A percentile compares a stretch with the other conserved stretches of the same genome.
phyloP scores from a whole-genome alignment of 1,140 invertebrate genomes.

The Cyclina sinensis region DNA sequence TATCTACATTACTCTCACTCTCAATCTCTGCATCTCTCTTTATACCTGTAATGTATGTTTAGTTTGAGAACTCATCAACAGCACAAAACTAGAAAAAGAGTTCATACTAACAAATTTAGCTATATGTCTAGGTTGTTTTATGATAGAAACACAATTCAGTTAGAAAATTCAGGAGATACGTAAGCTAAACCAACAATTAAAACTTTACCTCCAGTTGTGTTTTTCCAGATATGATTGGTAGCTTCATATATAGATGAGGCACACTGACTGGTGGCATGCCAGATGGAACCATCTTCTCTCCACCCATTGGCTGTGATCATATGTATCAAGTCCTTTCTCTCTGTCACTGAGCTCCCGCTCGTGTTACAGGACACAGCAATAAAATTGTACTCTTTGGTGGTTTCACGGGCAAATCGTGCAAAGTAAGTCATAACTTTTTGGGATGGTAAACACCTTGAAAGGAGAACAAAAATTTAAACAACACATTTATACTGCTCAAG shows the following conservation, averaged over 20 bases:
- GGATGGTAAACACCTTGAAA: conserved; percentile 80
- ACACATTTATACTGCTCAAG: too few species aligned
- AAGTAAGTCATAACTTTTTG: conserved; percentile 80
- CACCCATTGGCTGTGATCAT: conserved; percentile 83
- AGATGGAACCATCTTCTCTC: conserved; percentile 80
- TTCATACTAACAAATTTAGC: too few species aligned
- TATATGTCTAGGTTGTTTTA: too few species aligned
- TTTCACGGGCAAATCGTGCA: conserved; percentile 80
- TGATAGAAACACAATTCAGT: too few species aligned
- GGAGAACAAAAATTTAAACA: too few species aligned
- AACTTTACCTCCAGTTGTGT: conserved; percentile 71
- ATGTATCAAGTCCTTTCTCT: conserved; percentile 81
- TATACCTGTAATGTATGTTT: conserved; percentile 30
- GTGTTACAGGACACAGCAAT: conserved; percentile 82
- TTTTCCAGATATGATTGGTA: conserved; percentile 76
- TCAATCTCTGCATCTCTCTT: conserved; percentile 67
- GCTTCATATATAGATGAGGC: conserved; percentile 80
- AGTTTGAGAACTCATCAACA: too few species aligned
- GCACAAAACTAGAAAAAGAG: too few species aligned
- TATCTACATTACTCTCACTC: conserved; percentile 75
- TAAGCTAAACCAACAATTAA: too few species aligned
- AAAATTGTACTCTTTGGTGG: conserved; percentile 81
- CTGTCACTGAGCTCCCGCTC: conserved; percentile 69
- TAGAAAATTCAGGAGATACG: too few species aligned
- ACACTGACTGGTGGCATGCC: conserved; percentile 83